Percentiles rank a stretch among this genome's conserved stretches.
phyloP scores from a whole-genome alignment of 2,797 vertebrate genomes.

The Eupleurogrammus muticus region DNA sequence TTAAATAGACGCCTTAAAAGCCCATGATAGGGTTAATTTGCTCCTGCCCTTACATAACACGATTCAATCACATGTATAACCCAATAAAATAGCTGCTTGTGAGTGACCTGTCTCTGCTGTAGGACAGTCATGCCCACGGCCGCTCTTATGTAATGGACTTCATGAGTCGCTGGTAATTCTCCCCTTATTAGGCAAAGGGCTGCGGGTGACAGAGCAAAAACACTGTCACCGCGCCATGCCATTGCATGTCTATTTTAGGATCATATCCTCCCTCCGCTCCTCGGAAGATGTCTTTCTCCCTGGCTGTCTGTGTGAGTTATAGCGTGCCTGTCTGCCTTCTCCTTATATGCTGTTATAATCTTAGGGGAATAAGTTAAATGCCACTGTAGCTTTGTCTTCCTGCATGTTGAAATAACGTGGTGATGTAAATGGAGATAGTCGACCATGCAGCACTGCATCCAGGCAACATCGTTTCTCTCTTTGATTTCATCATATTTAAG shows the following conservation, averaged over 20 bases:
- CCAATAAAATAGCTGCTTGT: conserved; percentile 24
- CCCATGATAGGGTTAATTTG: neutral
- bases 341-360: conserved; percentile 36
- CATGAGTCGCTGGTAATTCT: conserved; percentile 50
- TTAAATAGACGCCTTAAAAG: conserved; percentile 17
- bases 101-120: conserved; percentile 32
- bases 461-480: neutral
- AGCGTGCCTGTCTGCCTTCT: conserved; percentile 11
- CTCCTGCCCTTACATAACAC: conserved; percentile 20
- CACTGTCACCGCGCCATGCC: conserved; percentile 15
- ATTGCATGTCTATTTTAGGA: conserved; percentile 60
- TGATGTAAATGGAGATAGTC: conserved; percentile 11
- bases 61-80: conserved; percentile 36
- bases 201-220: conserved; percentile 64
- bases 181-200: conserved; percentile 58
- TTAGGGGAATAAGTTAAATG: conserved; percentile 8
- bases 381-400: conserved; percentile 11
- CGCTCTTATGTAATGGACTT: conserved; percentile 63
- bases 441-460: neutral
- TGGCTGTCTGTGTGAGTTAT: neutral
- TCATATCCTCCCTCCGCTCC: conserved; percentile 34
- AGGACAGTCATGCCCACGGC: conserved; percentile 28
- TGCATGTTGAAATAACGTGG: neutral
- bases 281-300: neutral
- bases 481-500: neutral